Base-by-base conservation (phyloP, 2,888 invertebrate genomes). In the Catocala fraxini region DNA sequence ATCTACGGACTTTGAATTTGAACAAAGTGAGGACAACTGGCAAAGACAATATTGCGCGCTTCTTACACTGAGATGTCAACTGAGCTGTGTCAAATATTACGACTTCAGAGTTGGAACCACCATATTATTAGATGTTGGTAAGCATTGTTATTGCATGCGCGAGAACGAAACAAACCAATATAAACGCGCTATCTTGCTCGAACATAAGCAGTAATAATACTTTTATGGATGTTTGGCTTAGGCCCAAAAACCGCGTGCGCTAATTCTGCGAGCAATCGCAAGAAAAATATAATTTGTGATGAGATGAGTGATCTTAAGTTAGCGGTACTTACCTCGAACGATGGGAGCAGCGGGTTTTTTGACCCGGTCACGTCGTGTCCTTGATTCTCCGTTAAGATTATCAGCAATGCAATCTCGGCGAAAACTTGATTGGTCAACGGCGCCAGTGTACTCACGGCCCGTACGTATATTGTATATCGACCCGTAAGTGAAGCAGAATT, bases 251-350 rank as follows among this genome's bases (percentile, higher is more conserved):
- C 35, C 35, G 9, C 6, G 35, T 39, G 35, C 6, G 35, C 25
- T 25, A 25, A 39, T 25, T 48, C 25, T 15, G 47, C 11, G 10
- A 7, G 25, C 10, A 10, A 13, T 15, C 34, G 42, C 48, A 34
- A 56, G 62, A 75, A 82, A 80, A 81, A 76, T 74, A 85, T 84
- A 82, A 65, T 56, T 72, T 65, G 54, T 79, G 70, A 71, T 83
- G 70, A 79, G 77, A 85, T 83, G 82, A 84, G 70, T 85, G 79
- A 86, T 83, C 73, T 75, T 72, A 72, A 67, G 68, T 45, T 91
- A 92, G 87, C 92, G 92, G 89, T 89, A 88, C 70, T 70, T 75
- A 25, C 71, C 70, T 64, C 64, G 60, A 35, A 47, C 57, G 55
- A 62, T 49, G 65, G 56, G 52, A 65, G 64, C 63, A 80, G 75